Evolutionary conservation across 2,113 vertebrate species (phyloP).

Genomic region (Rhinopithecus roxellana): DNA sequence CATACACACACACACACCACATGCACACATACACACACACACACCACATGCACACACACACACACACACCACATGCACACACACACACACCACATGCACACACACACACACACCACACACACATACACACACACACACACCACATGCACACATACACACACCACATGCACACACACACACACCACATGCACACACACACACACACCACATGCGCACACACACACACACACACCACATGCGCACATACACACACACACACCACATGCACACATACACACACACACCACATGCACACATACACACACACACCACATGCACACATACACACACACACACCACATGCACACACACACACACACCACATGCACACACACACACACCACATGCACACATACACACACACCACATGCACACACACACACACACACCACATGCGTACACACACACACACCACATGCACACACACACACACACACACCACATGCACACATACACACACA

Average conservation of each 20-base stretch:
- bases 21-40: not conserved
- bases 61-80: not conserved
- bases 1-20: not conserved
- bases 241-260: not conserved
- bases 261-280: not conserved
- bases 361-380: not conserved
- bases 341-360: not conserved
- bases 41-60: not conserved
- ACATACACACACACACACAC: not conserved
- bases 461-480: not conserved
- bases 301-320: not conserved
- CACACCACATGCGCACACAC: not conserved
- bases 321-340: not conserved
- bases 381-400: not conserved
- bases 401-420: not conserved
- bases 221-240: not conserved
- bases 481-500: not conserved
- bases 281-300: too few relatives aligned
- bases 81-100: too few relatives aligned
- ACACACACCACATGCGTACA: too few relatives aligned
- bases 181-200: not conserved
- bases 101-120: not conserved
- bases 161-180: not conserved
- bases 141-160: too few relatives aligned
- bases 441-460: not conserved